Conservation (phyloP, 2,888 invertebrate species). For the Mechanitis mazaeus region DNA sequence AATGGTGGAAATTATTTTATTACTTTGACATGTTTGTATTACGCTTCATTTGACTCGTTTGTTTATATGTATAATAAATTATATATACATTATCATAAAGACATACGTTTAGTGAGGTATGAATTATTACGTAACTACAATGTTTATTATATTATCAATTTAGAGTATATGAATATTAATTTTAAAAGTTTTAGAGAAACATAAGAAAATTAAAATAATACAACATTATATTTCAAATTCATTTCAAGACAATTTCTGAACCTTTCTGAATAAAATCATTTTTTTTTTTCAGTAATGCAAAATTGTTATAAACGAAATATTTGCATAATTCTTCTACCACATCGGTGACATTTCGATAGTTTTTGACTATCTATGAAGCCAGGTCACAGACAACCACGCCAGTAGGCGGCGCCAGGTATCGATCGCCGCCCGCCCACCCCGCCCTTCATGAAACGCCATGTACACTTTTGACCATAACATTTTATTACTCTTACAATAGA, state of each 20-base stretch:
- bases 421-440: slow-evolving; percentile 62
- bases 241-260: no score
- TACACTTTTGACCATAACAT: slow-evolving; percentile 60
- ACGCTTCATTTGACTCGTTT: slow-evolving; percentile 26
- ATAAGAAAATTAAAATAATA: background rate
- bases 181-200: background rate
- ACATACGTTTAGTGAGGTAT: no score
- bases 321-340: background rate
- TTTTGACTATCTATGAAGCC: slow-evolving; percentile 22
- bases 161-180: no score
- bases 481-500: slow-evolving; percentile 45
- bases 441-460: slow-evolving; percentile 42
- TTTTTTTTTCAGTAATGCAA: no score
- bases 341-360: slow-evolving; percentile 15
- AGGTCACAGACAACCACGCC: slow-evolving; percentile 22
- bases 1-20: slow-evolving; percentile 34
- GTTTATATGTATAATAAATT: background rate
- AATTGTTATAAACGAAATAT: background rate
- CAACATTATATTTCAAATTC: no score
- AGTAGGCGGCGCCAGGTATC: slow-evolving; percentile 45
- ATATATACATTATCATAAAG: background rate
- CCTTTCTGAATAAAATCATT: no score
- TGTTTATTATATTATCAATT: no score
- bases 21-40: slow-evolving; percentile 32
- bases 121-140: no score